phyloP scores from a whole-genome alignment of 2,113 vertebrate species.

The Psittacara wagleri region DNA sequence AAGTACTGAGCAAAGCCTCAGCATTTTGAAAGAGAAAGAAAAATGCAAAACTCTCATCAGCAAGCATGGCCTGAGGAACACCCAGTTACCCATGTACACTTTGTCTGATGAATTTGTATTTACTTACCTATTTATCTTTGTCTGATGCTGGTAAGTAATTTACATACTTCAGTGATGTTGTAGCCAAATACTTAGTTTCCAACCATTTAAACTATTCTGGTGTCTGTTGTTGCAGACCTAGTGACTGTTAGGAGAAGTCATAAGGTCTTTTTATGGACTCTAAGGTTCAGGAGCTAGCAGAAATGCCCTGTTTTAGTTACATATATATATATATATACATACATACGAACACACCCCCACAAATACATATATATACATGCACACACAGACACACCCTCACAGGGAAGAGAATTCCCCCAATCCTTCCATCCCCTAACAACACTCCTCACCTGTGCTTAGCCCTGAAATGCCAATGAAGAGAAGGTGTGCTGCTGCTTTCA shows the following conservation, averaged over 20 bases:
- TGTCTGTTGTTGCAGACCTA: background rate
- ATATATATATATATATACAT: background rate
- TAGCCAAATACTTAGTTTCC: background rate
- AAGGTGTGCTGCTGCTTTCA: background rate
- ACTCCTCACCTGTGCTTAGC: background rate
- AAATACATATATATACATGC: too few relatives aligned
- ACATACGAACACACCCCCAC: too few relatives aligned
- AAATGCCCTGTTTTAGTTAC: background rate
- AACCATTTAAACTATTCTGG: background rate
- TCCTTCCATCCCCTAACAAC: background rate
- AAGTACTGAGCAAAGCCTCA: slow-evolving; percentile 36
- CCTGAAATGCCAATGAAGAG: background rate
- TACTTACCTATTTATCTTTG: background rate
- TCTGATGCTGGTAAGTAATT: background rate
- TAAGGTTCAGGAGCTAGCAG: background rate
- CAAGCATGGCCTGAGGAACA: background rate
- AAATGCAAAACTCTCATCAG: background rate
- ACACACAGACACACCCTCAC: background rate
- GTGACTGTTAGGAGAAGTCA: background rate
- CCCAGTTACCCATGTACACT: background rate
- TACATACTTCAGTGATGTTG: background rate
- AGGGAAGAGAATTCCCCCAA: background rate
- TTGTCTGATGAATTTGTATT: background rate
- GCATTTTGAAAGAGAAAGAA: background rate
- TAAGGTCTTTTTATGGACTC: background rate